Evolutionary conservation across 2,113 vertebrate species (phyloP).

Genomic region (Neoarius graeffei): DNA sequence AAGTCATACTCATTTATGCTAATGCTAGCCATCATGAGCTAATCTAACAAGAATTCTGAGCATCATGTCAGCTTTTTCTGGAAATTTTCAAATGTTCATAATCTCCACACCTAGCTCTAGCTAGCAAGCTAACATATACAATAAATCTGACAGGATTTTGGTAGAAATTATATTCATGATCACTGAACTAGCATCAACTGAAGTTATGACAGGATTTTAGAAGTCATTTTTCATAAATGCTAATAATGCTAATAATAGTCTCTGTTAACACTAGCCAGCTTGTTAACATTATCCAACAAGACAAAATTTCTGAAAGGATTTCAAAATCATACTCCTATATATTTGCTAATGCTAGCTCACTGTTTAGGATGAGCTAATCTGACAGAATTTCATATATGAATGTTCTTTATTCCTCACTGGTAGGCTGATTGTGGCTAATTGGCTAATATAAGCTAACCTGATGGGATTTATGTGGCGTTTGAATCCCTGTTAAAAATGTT

Average conservation of each 20-base stretch:
- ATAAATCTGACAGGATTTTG: neutral
- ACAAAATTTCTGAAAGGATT: neutral
- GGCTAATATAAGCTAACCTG: neutral
- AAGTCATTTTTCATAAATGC: neutral
- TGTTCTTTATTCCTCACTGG: neutral
- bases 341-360: neutral
- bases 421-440: neutral
- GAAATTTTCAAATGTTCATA: neutral
- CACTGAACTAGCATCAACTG: neutral
- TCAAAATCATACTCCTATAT: neutral
- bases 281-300: neutral
- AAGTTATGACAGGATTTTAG: neutral
- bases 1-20: neutral
- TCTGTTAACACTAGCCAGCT: neutral
- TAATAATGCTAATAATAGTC: neutral
- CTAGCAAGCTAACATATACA: neutral
- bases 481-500: neutral
- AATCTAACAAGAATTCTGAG: neutral
- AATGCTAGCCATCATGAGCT: neutral
- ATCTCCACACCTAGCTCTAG: neutral
- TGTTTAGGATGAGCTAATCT: neutral
- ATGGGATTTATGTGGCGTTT: neutral
- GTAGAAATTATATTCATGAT: neutral
- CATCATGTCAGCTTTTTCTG: neutral
- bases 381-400: neutral